Base-by-base conservation (phyloP, 2,113 vertebrate species). In the Gasterosteus nipponicus region DNA sequence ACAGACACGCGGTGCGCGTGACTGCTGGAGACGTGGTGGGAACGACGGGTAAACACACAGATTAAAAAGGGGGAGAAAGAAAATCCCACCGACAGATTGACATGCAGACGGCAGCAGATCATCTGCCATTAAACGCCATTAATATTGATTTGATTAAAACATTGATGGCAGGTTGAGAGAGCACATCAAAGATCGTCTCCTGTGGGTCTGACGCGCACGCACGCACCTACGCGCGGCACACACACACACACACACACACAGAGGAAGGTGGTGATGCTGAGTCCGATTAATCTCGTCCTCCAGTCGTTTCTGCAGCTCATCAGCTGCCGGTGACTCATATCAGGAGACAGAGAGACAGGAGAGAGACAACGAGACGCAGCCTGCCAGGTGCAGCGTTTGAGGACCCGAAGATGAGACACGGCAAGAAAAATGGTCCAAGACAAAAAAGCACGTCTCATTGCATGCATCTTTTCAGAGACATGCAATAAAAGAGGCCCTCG, bases 81-180 rank as follows among this genome's bases (percentile, higher is more conserved):
- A 39, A 42, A 69, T 54, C 31, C 22, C 35, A 29, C 26, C 12
- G 18, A 18, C 69, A 54, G 29, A 65, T 15, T 80, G 74, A 72
- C 82, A 81, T 1, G 39, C 67, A 75, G 44, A 71, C 46, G 49
- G 73, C 42, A 51, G 74, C 86, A 71, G 70, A 71, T 75, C 63
- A 81, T 38, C 59, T 19, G 81, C 41, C 68, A 76, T 81, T 80
- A 64, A 82, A 71, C 68, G 10, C 49, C 87, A 89, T 91, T 85
- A 80, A 83, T 88, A 87, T 91, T 83, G 77, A 90, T 85, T 84
- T 75, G 39, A 75, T 89, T 81, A 81, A 73, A 83, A 39, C 80
- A 89, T 85, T 80, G 15, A 87, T 84, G 81, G 53, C 62, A 85
- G 69, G 84, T 87, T 74, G 77, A 76, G 64, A 82, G 57, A 64